Percentiles rank a stretch among this genome's conserved stretches.
Evolutionary conservation across 2,797 vertebrate species (phyloP).

Genomic region (Coluber constrictor): DNA sequence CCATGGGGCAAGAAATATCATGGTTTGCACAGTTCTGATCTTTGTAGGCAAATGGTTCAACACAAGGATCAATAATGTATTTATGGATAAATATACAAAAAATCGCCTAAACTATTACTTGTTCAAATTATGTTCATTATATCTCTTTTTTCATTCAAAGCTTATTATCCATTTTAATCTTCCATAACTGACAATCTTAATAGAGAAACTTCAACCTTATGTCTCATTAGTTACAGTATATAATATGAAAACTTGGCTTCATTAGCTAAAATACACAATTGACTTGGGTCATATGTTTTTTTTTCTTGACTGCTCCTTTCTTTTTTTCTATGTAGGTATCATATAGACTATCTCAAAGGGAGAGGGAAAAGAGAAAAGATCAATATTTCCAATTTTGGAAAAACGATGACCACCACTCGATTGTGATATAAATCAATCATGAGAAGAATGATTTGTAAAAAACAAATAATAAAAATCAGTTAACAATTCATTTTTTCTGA

Average conservation of each 20-base stretch:
- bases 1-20: neutral
- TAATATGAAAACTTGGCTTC: neutral
- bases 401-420: neutral
- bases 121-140: neutral
- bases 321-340: neutral
- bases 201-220: neutral
- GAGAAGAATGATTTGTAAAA: neutral
- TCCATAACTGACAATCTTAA: neutral
- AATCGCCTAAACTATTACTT: neutral
- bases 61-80: neutral
- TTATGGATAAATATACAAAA: neutral
- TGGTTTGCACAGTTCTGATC: neutral
- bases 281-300: neutral
- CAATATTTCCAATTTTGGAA: neutral
- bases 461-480: neutral
- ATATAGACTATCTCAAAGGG: neutral
- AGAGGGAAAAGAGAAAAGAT: neutral
- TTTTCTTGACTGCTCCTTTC: neutral
- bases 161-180: neutral
- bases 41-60: neutral
- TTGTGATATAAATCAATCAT: neutral
- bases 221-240: neutral
- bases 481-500: neutral
- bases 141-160: neutral
- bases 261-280: neutral